These are phyloP conservation scores for Heliconius melpomene DNA, from an alignment of 1,140 invertebrate species.

Conservation along the genomic window DNA sequence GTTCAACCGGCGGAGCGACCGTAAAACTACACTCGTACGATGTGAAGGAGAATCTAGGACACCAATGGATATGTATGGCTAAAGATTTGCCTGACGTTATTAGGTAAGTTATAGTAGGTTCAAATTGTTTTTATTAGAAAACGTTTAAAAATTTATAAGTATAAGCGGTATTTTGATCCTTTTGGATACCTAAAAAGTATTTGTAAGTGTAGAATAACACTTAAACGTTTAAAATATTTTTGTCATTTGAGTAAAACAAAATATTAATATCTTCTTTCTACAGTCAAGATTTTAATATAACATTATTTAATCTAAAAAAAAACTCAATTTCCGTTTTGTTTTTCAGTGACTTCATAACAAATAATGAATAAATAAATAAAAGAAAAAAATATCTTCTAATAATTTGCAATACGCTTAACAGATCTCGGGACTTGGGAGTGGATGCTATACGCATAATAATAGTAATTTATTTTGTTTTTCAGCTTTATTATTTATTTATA, in stretches of 20 bases:
- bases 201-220: no score
- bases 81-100: constrained; percentile 50
- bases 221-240: no score
- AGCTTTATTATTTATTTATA: neutral
- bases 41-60: constrained; percentile 52
- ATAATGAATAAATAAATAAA: constrained; percentile 24
- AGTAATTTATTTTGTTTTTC: constrained; percentile 3
- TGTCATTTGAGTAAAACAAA: no score
- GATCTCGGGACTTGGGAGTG: constrained; percentile 19
- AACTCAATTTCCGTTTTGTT: neutral
- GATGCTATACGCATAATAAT: constrained; percentile 16
- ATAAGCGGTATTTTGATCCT: neutral
- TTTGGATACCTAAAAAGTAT: neutral
- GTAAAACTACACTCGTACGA: constrained; percentile 56
- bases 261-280: no score
- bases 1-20: constrained; percentile 43
- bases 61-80: constrained; percentile 61
- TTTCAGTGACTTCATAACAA: constrained; percentile 48
- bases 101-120: constrained; percentile 42
- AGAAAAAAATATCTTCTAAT: neutral
- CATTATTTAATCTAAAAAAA: no score
- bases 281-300: no score
- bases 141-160: neutral
- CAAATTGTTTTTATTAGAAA: neutral
- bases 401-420: constrained; percentile 14